Evolutionary conservation across 2,888 invertebrate species (phyloP).

Genomic region (Apeira syringaria): DNA sequence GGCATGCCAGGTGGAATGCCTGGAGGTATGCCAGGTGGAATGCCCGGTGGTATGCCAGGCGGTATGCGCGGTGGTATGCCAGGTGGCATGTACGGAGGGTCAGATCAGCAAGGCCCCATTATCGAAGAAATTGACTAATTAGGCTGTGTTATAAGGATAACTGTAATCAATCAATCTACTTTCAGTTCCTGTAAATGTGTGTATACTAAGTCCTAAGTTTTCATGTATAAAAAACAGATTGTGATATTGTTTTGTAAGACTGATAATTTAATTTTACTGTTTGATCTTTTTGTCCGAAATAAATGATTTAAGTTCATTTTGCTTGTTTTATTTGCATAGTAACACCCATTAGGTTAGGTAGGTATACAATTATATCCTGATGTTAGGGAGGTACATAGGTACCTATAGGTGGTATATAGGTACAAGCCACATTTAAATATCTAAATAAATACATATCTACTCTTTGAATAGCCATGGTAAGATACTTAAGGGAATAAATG

Average conservation of each 20-base stretch:
- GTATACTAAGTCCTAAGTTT: neutral
- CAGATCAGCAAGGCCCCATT: neutral
- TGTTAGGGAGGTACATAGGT: too few species aligned
- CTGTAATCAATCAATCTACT: too few species aligned
- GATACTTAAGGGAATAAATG: too few species aligned
- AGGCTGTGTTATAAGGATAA: neutral
- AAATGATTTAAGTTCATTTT: neutral
- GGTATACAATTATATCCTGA: too few species aligned
- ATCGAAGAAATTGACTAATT: neutral
- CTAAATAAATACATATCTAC: too few species aligned
- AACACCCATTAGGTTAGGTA: too few species aligned
- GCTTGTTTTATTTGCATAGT: neutral
- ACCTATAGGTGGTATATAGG: too few species aligned
- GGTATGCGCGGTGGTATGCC: too few species aligned
- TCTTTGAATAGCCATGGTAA: too few species aligned
- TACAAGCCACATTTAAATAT: too few species aligned
- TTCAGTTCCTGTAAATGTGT: too few species aligned
- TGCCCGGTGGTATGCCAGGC: too few species aligned
- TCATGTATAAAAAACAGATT: neutral
- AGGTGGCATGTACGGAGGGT: neutral
- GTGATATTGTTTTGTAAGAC: neutral
- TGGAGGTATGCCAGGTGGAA: neutral
- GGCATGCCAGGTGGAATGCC: neutral
- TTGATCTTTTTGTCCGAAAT: neutral
- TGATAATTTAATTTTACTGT: neutral